Conservation (phyloP, 2,113 vertebrate species). For the Sigmodon hispidus region DNA sequence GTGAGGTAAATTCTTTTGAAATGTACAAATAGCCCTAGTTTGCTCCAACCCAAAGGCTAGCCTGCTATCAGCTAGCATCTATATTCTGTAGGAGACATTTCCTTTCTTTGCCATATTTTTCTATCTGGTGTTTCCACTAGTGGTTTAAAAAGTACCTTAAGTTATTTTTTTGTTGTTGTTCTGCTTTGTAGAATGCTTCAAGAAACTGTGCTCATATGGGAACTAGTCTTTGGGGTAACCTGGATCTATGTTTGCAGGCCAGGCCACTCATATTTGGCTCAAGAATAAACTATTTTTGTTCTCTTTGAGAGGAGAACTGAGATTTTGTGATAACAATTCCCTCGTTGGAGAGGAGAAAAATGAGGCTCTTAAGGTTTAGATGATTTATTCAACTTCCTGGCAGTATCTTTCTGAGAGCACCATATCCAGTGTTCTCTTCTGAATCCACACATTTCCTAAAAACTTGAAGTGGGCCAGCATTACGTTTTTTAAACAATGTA, state of each 20-base stretch:
- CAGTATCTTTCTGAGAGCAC: background rate
- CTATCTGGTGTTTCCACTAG: background rate
- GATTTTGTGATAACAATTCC: background rate
- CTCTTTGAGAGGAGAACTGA: background rate
- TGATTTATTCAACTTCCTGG: background rate
- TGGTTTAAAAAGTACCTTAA: background rate
- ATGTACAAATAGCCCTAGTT: background rate
- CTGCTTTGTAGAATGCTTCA: background rate
- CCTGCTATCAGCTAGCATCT: background rate
- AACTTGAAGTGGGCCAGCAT: background rate
- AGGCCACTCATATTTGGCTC: background rate
- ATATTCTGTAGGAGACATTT: background rate
- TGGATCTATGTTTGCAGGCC: background rate
- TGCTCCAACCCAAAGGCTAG: background rate
- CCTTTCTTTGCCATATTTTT: background rate
- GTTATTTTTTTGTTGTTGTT: background rate
- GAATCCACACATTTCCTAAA: background rate
- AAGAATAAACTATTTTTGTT: background rate
- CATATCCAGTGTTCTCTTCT: background rate
- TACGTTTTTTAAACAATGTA: background rate
- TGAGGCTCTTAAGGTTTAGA: background rate
- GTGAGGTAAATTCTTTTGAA: background rate
- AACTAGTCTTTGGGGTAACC: background rate
- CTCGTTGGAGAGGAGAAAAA: background rate
- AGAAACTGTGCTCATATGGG: background rate